phyloP scores from a whole-genome alignment of 2,888 invertebrate genomes.

The Heliconius cydno region DNA sequence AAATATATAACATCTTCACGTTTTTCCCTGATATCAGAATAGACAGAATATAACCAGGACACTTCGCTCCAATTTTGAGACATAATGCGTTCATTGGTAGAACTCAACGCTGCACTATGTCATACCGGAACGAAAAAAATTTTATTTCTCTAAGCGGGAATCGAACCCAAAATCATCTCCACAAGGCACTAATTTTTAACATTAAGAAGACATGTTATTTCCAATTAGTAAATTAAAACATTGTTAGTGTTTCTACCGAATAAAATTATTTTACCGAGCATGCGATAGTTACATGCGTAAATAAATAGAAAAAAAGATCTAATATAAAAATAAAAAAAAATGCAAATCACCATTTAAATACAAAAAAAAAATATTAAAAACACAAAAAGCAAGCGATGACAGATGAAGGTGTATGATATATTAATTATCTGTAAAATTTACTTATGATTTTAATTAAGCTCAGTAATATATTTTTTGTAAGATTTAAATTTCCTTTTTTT shows the following conservation, averaged over 20 bases:
- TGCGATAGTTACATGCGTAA: slow-evolving; percentile 43
- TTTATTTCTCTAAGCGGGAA: neutral
- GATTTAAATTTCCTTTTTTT: neutral
- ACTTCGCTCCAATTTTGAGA: too few species aligned
- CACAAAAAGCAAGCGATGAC: slow-evolving; percentile 73
- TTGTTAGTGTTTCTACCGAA: slow-evolving; percentile 23
- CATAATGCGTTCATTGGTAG: too few species aligned
- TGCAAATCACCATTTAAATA: slow-evolving; percentile 51
- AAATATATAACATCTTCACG: too few species aligned
- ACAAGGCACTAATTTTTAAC: neutral
- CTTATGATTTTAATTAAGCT: neutral
- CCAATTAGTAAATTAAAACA: neutral
- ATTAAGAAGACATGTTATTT: slow-evolving; percentile 18
- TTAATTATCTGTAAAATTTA: slow-evolving; percentile 29
- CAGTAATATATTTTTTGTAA: neutral
- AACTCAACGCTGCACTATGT: too few species aligned
- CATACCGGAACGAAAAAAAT: too few species aligned
- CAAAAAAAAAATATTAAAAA: slow-evolving; percentile 45
- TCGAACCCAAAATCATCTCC: neutral
- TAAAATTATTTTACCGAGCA: slow-evolving; percentile 23
- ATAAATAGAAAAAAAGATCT: slow-evolving; percentile 3
- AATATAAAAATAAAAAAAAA: slow-evolving; percentile 10
- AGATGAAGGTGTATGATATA: slow-evolving; percentile 60
- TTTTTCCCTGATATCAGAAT: too few species aligned
- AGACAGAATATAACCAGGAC: too few species aligned